Evolutionary conservation across 2,888 invertebrate genomes (phyloP), one percentile per base, ranked within the genome.

Genomic region (Cyrtodaria siliqua): DNA sequence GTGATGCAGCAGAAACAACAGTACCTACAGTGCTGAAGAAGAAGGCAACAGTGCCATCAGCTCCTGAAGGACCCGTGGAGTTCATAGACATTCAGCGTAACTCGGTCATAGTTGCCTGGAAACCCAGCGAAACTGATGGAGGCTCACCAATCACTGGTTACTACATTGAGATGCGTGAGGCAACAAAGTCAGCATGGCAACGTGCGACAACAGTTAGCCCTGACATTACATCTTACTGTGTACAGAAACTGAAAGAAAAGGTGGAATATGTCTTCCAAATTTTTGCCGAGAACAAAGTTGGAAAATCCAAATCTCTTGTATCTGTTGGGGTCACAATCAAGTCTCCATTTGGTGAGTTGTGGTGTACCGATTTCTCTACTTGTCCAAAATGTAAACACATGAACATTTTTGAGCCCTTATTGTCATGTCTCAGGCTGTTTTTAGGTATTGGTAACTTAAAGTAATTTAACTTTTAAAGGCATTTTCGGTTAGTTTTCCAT

Each of bases 261-360:
- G 97, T 98, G 94, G 96, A 96, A 0, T 97, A 97, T 91, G 96
- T 97, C 91, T 97, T 97, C 95, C 95, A 97, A 16, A 97, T 97
- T 0, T 95, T 95, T 69, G 97, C 97, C 9, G 95, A 97, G 33
- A 97, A 97, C 94, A 96, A 96, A 84, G 98, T 98, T 3, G 99
- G 99, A 2, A 93, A 97, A 69, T 97, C 98, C 92, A 95, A 96
- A 88, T 96, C 98, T 56, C 95, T 97, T 60, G 95, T 95, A 83
- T 80, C 84, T 56, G 87, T 90, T 64, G 84, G 89, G 26, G 84
- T 92, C 33, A 86, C 76, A 56, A 89, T 84, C 53, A 86, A 82
- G 75, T 86, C 80, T 79, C 86, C 84, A 27, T 89, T 79, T 72
- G 80, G 89, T 89, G 77, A 84, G 87, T 67, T 16, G 20, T 18